Base-by-base conservation (phyloP, 53 echinoderm and acorn worm genomes). In the Paelopatides confundens region DNA sequence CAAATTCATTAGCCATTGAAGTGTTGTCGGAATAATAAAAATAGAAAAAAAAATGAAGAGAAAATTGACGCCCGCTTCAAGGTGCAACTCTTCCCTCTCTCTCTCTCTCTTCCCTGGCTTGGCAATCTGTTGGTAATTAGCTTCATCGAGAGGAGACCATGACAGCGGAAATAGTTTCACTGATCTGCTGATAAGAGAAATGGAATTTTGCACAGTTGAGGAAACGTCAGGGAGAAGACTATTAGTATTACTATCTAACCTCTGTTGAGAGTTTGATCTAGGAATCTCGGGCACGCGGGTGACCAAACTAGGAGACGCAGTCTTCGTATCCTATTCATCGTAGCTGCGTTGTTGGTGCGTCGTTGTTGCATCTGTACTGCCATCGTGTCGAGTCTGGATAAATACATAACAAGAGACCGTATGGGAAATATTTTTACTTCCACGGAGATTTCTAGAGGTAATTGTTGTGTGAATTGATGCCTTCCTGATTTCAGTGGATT, bases 241-340 rank as follows among this genome's bases (percentile, higher is more conserved):
- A 63, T 34, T 65, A 65, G 29, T 35, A 63, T 34, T 65, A 65
- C 63, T 27, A 63, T 83, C 40, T 83, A 63, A 83, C 63, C 84
- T 83, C 47, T 24, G 37, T 35, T 64, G 84, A 37, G 52, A 53
- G 28, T 38, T 39, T 3, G 65, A n/a, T 37, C 63, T 31, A 33
- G 84, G 84, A 83, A 83, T 83, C 84, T 83, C 38, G 84, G 7
- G 40, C 65, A 83, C 65, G 65, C 84, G 63, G 84, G 84, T 83
- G 84, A 83, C 84, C 84, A 83, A 38, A 83, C 84, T 83, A 64
- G 84, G 84, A 83, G 84, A 83, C 84, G 65, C 38, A 5, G 47
- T 13, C 63, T 83, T 62, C 34, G 65, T 65, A 39, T 17, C 31
- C 33, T 79, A 28, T 23, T 58, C n/a, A 18, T 6, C 79, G 8